Evolutionary conservation across 2,888 invertebrate genomes (phyloP).

Genomic region (Alitta virens): DNA sequence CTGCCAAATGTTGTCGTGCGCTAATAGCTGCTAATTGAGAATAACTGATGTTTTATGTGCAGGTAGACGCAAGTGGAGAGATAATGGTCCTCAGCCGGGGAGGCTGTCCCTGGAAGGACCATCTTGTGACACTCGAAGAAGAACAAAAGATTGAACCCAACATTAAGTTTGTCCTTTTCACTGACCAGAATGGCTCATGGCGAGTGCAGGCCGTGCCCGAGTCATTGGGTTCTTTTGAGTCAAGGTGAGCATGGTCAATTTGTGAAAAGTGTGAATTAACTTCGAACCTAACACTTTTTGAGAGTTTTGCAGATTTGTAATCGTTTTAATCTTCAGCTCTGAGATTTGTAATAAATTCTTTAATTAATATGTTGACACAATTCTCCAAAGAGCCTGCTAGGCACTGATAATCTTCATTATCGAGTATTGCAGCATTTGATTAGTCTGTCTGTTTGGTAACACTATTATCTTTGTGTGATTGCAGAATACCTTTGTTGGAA

Average conservation of each 20-base stretch:
- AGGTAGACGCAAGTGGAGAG: constrained; percentile 75
- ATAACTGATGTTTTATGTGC: constrained; percentile 6
- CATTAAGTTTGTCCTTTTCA: constrained; percentile 61
- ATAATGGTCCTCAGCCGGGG: constrained; percentile 71
- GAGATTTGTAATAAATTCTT: too few relatives aligned
- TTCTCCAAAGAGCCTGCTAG: too few relatives aligned
- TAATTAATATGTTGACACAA: too few relatives aligned
- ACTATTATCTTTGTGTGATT: constrained; percentile 8
- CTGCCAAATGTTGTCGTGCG: too few relatives aligned
- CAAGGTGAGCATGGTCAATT: constrained; percentile 49
- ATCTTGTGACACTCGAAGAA: constrained; percentile 78
- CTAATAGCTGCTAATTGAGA: too few relatives aligned
- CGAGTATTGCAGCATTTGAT: too few relatives aligned
- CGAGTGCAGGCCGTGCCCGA: constrained; percentile 81
- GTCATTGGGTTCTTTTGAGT: constrained; percentile 44
- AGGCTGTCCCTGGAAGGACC: constrained; percentile 87
- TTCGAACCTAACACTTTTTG: too few relatives aligned
- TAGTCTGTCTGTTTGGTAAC: too few relatives aligned
- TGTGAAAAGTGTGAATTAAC: too few relatives aligned
- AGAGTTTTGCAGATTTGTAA: too few relatives aligned
- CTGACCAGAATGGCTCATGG: constrained; percentile 68
- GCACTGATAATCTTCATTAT: too few relatives aligned
- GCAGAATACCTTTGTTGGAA: constrained; percentile 73
- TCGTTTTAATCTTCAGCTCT: too few relatives aligned
- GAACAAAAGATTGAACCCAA: constrained; percentile 64